A percentile compares a stretch with the other conserved stretches of the same genome.
Conservation (phyloP, 2,888 invertebrate genomes). For the Phytoseiulus persimilis region DNA sequence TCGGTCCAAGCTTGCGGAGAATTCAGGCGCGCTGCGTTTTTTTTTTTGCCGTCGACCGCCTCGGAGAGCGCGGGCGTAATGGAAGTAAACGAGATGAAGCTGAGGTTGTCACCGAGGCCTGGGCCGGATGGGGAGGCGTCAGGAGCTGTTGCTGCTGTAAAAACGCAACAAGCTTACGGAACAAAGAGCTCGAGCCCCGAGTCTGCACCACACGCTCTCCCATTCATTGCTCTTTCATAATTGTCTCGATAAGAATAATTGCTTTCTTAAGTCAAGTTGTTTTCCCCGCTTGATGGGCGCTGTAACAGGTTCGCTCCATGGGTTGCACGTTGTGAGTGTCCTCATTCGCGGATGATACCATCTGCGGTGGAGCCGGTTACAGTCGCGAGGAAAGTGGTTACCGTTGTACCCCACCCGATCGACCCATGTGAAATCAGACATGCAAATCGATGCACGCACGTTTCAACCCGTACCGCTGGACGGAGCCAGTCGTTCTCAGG, state of each 20-base stretch:
- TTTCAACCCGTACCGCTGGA: too few species aligned
- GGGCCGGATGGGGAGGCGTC: not conserved
- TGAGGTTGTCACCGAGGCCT: not conserved
- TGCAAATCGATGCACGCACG: too few species aligned
- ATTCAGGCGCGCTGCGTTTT: not conserved
- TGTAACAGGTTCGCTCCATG: not conserved
- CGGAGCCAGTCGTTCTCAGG: too few species aligned
- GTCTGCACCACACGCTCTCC: not conserved
- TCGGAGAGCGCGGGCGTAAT: not conserved
- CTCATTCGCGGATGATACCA: not conserved
- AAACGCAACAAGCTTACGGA: not conserved
- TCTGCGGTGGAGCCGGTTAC: not conserved
- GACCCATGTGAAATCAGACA: too few species aligned
- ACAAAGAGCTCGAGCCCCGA: not conserved
- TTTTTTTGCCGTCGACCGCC: not conserved
- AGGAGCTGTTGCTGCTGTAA: not conserved
- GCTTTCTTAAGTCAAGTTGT: not conserved
- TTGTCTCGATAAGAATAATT: not conserved
- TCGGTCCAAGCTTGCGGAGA: too few species aligned
- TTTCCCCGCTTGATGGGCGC: not conserved
- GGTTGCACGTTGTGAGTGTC: not conserved
- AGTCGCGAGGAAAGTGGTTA: not conserved
- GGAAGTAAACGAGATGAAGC: not conserved
- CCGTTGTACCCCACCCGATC: too few species aligned
- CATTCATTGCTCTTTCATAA: not conserved